These are phyloP conservation scores for Crotalus tigris DNA, from an alignment of 2,113 vertebrate species.

Conservation along the genomic window DNA sequence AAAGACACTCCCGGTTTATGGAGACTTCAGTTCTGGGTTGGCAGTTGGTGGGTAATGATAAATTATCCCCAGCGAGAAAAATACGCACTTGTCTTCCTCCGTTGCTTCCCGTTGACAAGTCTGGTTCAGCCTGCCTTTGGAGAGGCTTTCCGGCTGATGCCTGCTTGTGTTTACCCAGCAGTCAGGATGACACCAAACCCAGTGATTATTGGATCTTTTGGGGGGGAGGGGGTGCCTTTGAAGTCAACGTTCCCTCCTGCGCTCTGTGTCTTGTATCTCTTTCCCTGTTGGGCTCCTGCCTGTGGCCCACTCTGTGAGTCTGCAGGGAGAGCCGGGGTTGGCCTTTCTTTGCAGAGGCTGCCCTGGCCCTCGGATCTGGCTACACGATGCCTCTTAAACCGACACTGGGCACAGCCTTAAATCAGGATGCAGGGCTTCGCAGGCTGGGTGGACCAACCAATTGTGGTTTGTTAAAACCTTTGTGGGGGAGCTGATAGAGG, in stretches of 20 bases:
- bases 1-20: neutral
- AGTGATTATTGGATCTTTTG: neutral
- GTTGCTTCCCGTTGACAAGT: neutral
- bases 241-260: neutral
- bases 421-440: neutral
- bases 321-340: neutral
- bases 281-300: neutral
- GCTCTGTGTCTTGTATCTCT: neutral
- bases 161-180: neutral
- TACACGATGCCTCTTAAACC: neutral
- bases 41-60: neutral
- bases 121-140: neutral
- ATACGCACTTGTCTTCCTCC: neutral
- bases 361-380: neutral
- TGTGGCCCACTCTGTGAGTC: neutral
- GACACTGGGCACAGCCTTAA: neutral
- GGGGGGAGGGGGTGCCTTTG: neutral
- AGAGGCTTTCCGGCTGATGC: neutral
- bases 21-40: neutral
- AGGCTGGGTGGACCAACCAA: neutral
- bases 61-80: conserved; percentile 5
- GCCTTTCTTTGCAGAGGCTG: neutral
- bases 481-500: neutral
- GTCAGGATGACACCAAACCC: neutral
- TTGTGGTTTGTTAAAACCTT: neutral